Percentiles rank a stretch among this genome's conserved stretches.
phyloP scores from a whole-genome alignment of 2,888 invertebrate species.

The Cataglyphis cursor region DNA sequence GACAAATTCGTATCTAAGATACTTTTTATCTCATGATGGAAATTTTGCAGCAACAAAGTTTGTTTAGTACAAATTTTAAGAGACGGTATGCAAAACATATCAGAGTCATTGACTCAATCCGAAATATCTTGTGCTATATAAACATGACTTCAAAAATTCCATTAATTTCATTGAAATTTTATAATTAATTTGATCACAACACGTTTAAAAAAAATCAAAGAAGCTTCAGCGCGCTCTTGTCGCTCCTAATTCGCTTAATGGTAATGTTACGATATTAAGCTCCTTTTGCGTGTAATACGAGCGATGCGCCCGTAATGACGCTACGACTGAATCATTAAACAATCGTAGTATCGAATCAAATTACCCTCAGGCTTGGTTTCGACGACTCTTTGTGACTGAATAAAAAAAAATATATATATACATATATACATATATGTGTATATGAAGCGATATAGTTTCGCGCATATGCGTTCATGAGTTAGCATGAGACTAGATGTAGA shows the following conservation, averaged over 20 bases:
- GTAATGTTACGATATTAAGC: slow-evolving; percentile 57
- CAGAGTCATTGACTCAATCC: slow-evolving; percentile 43
- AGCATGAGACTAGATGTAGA: slow-evolving; percentile 60
- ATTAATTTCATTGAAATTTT: not conserved
- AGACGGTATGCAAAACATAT: slow-evolving; percentile 31
- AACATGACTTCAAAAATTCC: not conserved
- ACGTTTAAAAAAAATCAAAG: slow-evolving; percentile 7
- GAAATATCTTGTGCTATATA: not conserved
- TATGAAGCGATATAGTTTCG: slow-evolving; percentile 50
- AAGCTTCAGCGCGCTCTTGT: slow-evolving; percentile 59
- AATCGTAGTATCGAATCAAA: slow-evolving; percentile 69
- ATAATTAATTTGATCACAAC: not conserved
- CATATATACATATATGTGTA: slow-evolving; percentile 6
- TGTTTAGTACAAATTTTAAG: not conserved
- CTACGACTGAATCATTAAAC: slow-evolving; percentile 71
- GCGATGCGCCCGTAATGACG: slow-evolving; percentile 35
- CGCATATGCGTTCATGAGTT: slow-evolving; percentile 33
- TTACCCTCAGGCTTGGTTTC: slow-evolving; percentile 61
- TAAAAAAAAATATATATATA: slow-evolving; percentile 26
- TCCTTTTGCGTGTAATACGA: slow-evolving; percentile 57
- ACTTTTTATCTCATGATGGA: not conserved
- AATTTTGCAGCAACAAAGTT: not conserved
- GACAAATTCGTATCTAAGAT: not conserved
- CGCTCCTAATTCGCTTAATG: slow-evolving; percentile 48
- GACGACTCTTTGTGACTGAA: slow-evolving; percentile 60